These are phyloP conservation scores for Neogobius melanostomus DNA, from an alignment of 2,113 vertebrate genomes.

Conservation along the genomic window DNA sequence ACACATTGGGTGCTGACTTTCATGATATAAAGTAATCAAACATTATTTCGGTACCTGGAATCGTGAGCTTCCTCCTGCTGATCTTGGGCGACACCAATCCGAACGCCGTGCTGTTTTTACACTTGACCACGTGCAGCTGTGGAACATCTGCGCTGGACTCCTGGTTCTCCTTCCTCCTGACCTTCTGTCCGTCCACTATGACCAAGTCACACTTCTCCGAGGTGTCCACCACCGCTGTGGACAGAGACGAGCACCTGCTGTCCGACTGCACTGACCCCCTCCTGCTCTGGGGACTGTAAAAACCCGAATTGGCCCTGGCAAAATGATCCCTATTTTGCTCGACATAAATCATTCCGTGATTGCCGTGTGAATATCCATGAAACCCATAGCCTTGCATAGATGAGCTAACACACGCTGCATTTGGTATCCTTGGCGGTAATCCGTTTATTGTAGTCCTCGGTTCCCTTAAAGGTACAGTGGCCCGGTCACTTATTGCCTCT, in stretches of 20 bases:
- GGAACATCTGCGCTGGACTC: conserved; percentile 63
- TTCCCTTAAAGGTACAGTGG: conserved; percentile 23
- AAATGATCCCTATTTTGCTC: conserved; percentile 28
- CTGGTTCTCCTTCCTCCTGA: conserved; percentile 42
- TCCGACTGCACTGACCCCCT: conserved; percentile 25
- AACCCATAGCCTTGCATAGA: conserved; percentile 19
- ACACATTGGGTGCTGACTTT: too few species aligned
- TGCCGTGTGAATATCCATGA: conserved; percentile 24
- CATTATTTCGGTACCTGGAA: conserved; percentile 78
- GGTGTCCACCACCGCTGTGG: conserved; percentile 71
- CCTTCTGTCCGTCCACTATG: conserved; percentile 61
- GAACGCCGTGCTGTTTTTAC: conserved; percentile 80
- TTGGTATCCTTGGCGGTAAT: conserved; percentile 1
- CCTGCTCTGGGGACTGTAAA: conserved; percentile 20
- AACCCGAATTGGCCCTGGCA: not conserved
- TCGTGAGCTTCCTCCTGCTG: conserved; percentile 62
- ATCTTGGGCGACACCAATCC: conserved; percentile 82
- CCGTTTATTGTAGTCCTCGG: conserved; percentile 15
- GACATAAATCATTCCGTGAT: conserved; percentile 5
- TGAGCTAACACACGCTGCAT: conserved; percentile 1
- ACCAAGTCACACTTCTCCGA: conserved; percentile 82
- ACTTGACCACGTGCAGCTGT: conserved; percentile 77
- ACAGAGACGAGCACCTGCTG: conserved; percentile 64
- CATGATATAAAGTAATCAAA: not conserved
- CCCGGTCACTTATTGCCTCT: conserved; percentile 27